Base-by-base conservation (phyloP, 35 echinoderm and acorn worm genomes). In the Holothuria glaberrima region DNA sequence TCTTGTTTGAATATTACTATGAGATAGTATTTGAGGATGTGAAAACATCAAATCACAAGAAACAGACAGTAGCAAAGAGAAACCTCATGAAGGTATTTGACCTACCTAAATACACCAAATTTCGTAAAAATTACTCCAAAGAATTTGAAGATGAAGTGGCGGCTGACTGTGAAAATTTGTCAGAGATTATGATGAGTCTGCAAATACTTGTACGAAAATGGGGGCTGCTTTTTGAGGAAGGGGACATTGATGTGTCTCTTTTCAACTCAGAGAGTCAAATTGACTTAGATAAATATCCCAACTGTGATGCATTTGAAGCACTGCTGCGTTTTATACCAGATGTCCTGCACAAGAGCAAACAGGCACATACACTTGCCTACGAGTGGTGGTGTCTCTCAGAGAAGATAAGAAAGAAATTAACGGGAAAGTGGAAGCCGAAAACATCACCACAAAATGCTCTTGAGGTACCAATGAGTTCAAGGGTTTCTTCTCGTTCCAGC, bases 321-420 rank as follows among this genome's bases (percentile, higher is more conserved):
- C 30, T 96, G 0, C 22, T 96, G 0, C 75, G 91, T 48, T 75
- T 93, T 19, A 80, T 96, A 34, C 94, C 94, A 1, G 94, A 96
- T 54, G 41, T 96, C 31, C 30, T 96, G 20, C 72, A 76, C 22
- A 96, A 96, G 82, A 96, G 68, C 48, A 70, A 86, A 20, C 66
- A 67, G 27, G 91, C 91, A 25, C 81, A 93, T 26, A 48, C 68
- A 18, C 63, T 96, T 14, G 87, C 94, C 14, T 73, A 68, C 30
- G 71, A 57, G 27, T 96, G 94, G 94, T 96, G 94, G 94, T 92
- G 73, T 48, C 86, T 92, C 24, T 87, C 94, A 9, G 94, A 96
- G 50, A 90, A 86, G 69, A 96, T 96, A 44, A 79, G 91, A 30
- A 86, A 83, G 46, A 89, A 90, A 76, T 32, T 94, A 0, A 70